phyloP scores from a whole-genome alignment of 2,797 vertebrate species.

The Sebastes wilsoni region DNA sequence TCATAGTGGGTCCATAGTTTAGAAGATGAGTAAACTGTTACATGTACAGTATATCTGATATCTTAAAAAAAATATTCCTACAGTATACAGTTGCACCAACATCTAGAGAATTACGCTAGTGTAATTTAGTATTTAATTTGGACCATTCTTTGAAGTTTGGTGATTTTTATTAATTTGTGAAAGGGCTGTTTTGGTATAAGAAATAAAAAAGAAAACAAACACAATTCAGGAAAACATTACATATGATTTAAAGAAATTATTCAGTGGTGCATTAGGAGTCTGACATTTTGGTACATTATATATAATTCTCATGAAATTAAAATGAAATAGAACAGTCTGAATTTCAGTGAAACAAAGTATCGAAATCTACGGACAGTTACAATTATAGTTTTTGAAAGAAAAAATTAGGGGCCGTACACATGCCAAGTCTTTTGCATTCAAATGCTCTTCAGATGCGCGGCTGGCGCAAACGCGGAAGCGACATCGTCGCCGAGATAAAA shows the following conservation, averaged over 20 bases:
- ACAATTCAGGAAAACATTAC: not conserved
- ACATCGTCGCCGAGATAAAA: no score
- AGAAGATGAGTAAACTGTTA: not conserved
- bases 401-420: no score
- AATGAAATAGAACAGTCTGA: not conserved
- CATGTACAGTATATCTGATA: not conserved
- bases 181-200: not conserved
- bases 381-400: not conserved
- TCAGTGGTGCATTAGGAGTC: no score
- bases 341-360: not conserved
- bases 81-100: not conserved
- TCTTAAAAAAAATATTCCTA: not conserved
- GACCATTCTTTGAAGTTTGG: not conserved
- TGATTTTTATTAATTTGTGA: not conserved
- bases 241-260: not conserved
- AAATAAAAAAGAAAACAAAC: not conserved
- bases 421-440: no score
- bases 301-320: not conserved
- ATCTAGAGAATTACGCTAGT: not conserved
- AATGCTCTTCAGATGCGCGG: no score
- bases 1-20: not conserved
- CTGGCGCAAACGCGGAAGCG: no score
- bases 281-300: not conserved
- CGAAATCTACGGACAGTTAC: not conserved
- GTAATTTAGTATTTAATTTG: not conserved